Evolutionary conservation across 2,888 invertebrate species (phyloP), one percentile per base, ranked within the genome.

Genomic region (Seira sanloemensis): DNA sequence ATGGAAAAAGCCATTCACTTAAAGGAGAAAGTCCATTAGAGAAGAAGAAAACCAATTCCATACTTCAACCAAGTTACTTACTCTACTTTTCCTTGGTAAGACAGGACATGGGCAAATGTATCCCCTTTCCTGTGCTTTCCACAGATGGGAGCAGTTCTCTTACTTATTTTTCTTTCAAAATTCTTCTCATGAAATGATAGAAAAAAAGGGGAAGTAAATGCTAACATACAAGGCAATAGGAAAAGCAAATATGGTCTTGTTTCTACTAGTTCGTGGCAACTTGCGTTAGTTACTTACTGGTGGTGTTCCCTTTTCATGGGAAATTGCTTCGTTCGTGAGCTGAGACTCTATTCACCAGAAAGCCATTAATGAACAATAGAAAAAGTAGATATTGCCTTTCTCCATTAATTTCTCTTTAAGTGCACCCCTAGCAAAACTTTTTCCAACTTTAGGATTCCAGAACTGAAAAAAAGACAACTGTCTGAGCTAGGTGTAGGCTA

Each of bases 331-430:
- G 68, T 77, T 77, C 76, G 81, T 76, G 81, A 58, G 68, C 21
- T 65, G 75, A 81, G 76, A 82, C 81, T 86, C 85, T 86, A 86
- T 88, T 87, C 87, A 86, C 84, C 69, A 86, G 85, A 87, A 88
- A 85, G 79, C 86, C 88, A 88, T 88, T 88, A 87, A 82, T 86
- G 84, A 87, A 88, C 88, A 88, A 88, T 88, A 88, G 86, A 85
- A 84, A 86, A 88, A 87, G 86, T 80, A 87, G 86, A 88, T 88
- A 87, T 87, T 87, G 86, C 87, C 85, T 86, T 87, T 86, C 87
- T 87, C 87, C 88, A 87, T 87, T 88, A 87, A 87, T 87, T 87
- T 86, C 87, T 85, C 84, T 84, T 81, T 81, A 81, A 81, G 76
- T 76, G 81, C 76, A 81, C 4, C 27, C 25, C 58, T 26, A 73